These are phyloP conservation scores for Leptocoma aspasia DNA, from an alignment of 2,113 vertebrate genomes.

Conservation along the genomic window DNA sequence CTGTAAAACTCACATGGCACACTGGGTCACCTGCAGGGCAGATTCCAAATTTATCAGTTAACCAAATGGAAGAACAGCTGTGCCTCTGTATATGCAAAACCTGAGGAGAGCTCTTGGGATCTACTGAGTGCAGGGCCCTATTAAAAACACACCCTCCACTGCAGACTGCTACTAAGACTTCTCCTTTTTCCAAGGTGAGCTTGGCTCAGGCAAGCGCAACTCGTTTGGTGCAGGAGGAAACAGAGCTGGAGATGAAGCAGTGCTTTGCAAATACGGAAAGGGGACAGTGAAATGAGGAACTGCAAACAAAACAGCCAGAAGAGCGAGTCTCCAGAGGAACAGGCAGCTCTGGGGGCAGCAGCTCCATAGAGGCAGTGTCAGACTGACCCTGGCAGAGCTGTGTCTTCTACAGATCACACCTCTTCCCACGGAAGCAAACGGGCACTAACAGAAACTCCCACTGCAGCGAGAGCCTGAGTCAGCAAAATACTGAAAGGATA, in stretches of 20 bases:
- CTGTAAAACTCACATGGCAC: neutral
- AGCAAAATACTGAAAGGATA: neutral
- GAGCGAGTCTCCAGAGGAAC: neutral
- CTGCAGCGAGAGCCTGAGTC: neutral
- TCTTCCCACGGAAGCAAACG: neutral
- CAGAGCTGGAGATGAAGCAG: neutral
- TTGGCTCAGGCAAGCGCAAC: neutral
- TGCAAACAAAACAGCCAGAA: neutral
- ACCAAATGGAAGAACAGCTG: neutral
- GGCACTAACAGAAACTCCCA: neutral
- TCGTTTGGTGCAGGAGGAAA: neutral
- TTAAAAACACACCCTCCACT: neutral
- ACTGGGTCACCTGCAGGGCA: neutral
- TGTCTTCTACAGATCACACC: neutral
- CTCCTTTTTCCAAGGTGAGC: neutral
- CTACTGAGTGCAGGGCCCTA: neutral
- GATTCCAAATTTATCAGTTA: neutral
- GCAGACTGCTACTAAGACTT: neutral
- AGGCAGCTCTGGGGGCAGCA: neutral
- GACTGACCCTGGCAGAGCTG: neutral
- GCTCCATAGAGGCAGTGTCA: rapidly evolving
- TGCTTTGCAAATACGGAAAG: neutral
- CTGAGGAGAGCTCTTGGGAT: neutral
- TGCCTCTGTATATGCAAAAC: neutral
- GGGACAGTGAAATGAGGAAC: neutral